A percentile compares a stretch with the other conserved stretches of the same genome.
These are phyloP conservation scores for Cheilinus undulatus DNA, from an alignment of 2,113 vertebrate genomes.

Conservation along the genomic window DNA sequence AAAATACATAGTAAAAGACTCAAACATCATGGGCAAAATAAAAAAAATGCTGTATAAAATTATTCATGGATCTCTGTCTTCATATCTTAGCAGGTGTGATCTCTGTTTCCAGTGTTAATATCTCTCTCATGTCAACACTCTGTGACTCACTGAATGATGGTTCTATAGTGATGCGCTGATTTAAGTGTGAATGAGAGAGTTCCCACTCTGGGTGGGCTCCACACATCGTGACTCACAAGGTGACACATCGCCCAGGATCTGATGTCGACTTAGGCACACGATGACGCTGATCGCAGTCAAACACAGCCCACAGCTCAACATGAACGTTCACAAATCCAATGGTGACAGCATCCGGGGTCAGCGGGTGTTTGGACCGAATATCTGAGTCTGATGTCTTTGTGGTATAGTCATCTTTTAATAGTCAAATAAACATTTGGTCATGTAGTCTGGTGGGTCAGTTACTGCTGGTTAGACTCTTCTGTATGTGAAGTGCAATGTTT, in stretches of 20 bases:
- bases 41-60: neutral
- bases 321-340: neutral
- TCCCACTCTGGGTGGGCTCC: slow-evolving; percentile 54
- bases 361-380: neutral
- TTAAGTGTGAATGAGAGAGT: slow-evolving; percentile 44
- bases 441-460: too few relatives aligned
- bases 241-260: slow-evolving; percentile 42
- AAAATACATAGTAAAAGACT: neutral
- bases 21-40: neutral
- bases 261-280: slow-evolving; percentile 14
- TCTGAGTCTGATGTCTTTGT: neutral
- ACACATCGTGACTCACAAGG: slow-evolving; percentile 58
- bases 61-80: neutral
- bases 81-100: neutral
- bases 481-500: too few relatives aligned
- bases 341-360: neutral
- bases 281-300: slow-evolving; percentile 6
- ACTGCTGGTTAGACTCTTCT: too few relatives aligned
- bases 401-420: neutral
- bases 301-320: slow-evolving; percentile 17
- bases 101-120: neutral
- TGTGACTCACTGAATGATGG: slow-evolving; percentile 46
- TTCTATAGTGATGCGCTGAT: slow-evolving; percentile 21
- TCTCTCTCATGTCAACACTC: slow-evolving; percentile 10
- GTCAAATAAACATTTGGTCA: too few relatives aligned